These are phyloP conservation scores for Pterocles orientalis DNA, from an alignment of 2,113 vertebrate species.

Conservation along the genomic window DNA sequence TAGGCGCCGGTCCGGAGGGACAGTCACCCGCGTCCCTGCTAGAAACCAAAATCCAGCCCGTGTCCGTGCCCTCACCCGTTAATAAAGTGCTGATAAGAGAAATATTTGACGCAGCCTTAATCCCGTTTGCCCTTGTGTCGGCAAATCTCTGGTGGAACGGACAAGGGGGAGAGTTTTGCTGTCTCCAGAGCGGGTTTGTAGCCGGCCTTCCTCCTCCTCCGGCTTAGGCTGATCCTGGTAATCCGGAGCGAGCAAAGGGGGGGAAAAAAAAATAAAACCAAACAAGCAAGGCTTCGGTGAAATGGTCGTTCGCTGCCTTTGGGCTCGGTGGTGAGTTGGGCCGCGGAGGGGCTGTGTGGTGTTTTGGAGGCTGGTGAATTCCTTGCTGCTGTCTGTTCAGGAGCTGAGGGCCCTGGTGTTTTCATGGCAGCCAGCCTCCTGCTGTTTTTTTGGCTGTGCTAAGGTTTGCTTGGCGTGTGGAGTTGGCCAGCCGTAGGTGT, in stretches of 20 bases:
- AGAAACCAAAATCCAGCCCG: neutral
- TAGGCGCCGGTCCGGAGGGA: neutral
- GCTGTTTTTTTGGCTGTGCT: neutral
- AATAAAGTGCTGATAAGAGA: constrained; percentile 37
- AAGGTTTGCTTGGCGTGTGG: neutral
- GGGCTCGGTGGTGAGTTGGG: neutral
- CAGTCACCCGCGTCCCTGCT: neutral
- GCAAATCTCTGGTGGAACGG: constrained; percentile 17
- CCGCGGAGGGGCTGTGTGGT: neutral
- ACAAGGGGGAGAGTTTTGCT: neutral
- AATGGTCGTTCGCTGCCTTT: neutral
- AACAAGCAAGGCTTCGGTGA: neutral
- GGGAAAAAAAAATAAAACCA: too few relatives aligned
- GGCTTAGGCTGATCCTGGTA: neutral
- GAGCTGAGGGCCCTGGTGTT: neutral
- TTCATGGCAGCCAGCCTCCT: too few relatives aligned
- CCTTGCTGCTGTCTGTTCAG: neutral
- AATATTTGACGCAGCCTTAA: constrained; percentile 45
- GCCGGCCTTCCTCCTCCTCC: neutral
- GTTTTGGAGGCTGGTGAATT: neutral
- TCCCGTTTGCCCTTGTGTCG: constrained; percentile 39
- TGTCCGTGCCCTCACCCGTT: neutral
- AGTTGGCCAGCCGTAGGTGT: too few relatives aligned
- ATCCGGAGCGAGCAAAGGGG: neutral
- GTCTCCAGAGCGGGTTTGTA: neutral